These are phyloP conservation scores for Bombus sylvicola DNA, from an alignment of 1,140 invertebrate species.

Conservation along the genomic window DNA sequence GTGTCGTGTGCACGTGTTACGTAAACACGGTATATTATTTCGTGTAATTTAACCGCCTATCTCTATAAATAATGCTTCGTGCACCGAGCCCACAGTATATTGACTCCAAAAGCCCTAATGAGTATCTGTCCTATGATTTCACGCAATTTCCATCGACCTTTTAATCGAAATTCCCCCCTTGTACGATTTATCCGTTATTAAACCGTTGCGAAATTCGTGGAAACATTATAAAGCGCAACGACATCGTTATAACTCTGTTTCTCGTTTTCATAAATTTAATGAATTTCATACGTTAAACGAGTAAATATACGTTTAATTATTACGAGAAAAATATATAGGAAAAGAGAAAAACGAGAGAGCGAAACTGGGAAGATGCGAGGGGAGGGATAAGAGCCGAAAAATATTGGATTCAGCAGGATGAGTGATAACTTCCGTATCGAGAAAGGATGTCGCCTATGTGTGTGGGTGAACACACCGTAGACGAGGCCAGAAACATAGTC, in stretches of 20 bases:
- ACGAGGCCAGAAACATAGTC: slow-evolving; percentile 44
- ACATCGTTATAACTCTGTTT: not conserved
- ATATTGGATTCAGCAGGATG: slow-evolving; percentile 74
- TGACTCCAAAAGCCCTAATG: not conserved
- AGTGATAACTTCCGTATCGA: slow-evolving; percentile 78
- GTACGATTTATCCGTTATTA: not conserved
- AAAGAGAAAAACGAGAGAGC: slow-evolving; percentile 11
- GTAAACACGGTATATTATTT: slow-evolving; percentile 44
- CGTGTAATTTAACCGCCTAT: slow-evolving; percentile 31
- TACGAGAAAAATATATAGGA: slow-evolving; percentile 7
- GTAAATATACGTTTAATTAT: slow-evolving; percentile 66
- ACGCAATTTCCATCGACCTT: not conserved
- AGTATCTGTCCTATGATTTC: not conserved
- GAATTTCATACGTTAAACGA: not conserved
- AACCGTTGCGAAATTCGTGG: not conserved
- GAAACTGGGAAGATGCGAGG: slow-evolving; percentile 50
- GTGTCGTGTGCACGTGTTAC: slow-evolving; percentile 31
- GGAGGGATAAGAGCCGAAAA: slow-evolving; percentile 40
- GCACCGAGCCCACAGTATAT: not conserved
- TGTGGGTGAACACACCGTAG: slow-evolving; percentile 63
- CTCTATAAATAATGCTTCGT: slow-evolving; percentile 1
- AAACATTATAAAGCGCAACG: not conserved
- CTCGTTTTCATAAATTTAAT: not conserved
- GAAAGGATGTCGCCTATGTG: slow-evolving; percentile 73
- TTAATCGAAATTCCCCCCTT: not conserved